Percentiles rank a stretch among this genome's conserved stretches.
phyloP scores from a whole-genome alignment of 2,888 invertebrate species.

The Acleris holmiana region DNA sequence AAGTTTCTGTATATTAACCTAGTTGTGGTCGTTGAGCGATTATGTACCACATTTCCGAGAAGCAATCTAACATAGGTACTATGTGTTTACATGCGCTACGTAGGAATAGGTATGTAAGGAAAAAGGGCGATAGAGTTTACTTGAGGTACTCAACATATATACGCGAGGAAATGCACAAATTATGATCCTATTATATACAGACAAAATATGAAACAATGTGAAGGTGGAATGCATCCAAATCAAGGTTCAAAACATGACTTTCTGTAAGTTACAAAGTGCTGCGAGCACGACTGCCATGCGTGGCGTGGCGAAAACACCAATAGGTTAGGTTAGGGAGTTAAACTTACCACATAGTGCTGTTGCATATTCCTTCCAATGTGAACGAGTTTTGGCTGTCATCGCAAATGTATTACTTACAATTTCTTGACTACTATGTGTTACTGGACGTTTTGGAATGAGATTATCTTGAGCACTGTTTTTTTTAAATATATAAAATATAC shows the following conservation, averaged over 20 bases:
- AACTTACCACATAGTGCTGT: constrained; percentile 83
- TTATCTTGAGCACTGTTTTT: constrained; percentile 81
- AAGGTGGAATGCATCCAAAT: not conserved
- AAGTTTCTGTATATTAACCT: not conserved
- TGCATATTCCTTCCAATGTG: constrained; percentile 85
- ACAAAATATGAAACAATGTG: not conserved
- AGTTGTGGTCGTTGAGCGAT: too few relatives aligned
- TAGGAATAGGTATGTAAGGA: too few relatives aligned
- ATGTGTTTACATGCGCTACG: not conserved
- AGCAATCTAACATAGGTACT: not conserved
- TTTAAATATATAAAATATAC: constrained; percentile 62
- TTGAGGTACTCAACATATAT: too few relatives aligned
- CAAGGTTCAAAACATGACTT: constrained; percentile 2
- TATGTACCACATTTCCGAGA: too few relatives aligned
- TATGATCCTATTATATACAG: too few relatives aligned
- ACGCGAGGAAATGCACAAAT: not conserved
- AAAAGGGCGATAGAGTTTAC: too few relatives aligned
- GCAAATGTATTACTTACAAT: constrained; percentile 59
- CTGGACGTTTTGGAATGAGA: constrained; percentile 81
- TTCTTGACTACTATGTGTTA: constrained; percentile 61
- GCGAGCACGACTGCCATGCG: constrained; percentile 25
- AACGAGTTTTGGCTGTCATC: constrained; percentile 82
- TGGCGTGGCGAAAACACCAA: constrained; percentile 45
- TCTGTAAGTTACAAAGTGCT: not conserved
- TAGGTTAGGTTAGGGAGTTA: constrained; percentile 66